Conservation (phyloP, 2,113 vertebrate genomes). For the Isurus oxyrinchus region DNA sequence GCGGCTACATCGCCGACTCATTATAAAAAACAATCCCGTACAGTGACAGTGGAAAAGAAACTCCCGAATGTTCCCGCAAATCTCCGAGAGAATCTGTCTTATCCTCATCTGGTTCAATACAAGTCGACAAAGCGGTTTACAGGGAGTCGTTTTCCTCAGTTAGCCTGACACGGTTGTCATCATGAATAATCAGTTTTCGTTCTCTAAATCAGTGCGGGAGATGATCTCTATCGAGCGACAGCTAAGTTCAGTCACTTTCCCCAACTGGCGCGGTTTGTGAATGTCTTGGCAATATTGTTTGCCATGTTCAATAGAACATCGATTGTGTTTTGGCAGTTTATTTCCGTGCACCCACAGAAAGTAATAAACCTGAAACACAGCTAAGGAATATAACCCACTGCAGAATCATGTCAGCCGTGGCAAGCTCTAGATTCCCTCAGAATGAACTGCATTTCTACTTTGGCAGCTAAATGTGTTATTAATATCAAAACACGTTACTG, state of each 20-base stretch:
- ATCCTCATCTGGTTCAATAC: not conserved
- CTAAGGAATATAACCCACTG: not conserved
- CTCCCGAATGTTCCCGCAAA: not conserved
- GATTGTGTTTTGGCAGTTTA: constrained; percentile 15
- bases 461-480: not conserved
- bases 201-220: not conserved
- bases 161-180: not conserved
- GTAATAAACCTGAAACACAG: not conserved
- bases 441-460: not conserved
- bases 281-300: not conserved
- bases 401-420: not conserved
- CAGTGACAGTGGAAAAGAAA: not conserved
- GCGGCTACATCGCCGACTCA: not conserved
- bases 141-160: not conserved
- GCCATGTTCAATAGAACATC: not conserved
- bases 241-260: not conserved
- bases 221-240: not conserved
- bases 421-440: not conserved
- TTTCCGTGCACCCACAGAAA: not conserved
- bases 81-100: not conserved
- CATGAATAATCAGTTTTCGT: not conserved
- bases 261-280: not conserved
- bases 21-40: not conserved
- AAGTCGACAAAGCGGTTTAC: not conserved
- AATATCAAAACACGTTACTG: not conserved